These are phyloP conservation scores for Piaya cayana DNA, from an alignment of 2,113 vertebrate genomes.

Conservation along the genomic window DNA sequence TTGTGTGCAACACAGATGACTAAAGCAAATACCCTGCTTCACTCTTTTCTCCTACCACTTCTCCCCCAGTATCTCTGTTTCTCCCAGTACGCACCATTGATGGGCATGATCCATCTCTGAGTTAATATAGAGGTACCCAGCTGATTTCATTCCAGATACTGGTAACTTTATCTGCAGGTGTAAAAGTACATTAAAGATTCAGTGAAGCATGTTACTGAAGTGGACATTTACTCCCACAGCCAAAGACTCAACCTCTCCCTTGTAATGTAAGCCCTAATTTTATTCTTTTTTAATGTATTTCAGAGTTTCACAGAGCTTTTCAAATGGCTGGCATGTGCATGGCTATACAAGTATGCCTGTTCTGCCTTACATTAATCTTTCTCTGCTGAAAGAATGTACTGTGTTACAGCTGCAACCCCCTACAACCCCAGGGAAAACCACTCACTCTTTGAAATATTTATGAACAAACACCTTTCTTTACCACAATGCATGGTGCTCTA, in stretches of 20 bases:
- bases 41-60: not conserved
- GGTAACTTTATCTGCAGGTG: slow-evolving; percentile 80
- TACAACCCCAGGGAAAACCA: slow-evolving; percentile 33
- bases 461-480: slow-evolving; percentile 3
- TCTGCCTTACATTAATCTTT: not conserved
- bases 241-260: not conserved
- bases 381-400: not conserved
- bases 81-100: slow-evolving; percentile 53
- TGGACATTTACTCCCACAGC: not conserved
- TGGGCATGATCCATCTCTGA: slow-evolving; percentile 65
- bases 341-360: not conserved
- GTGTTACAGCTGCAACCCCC: not conserved
- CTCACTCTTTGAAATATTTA: not conserved
- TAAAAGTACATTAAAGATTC: not conserved
- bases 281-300: not conserved
- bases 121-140: slow-evolving; percentile 69
- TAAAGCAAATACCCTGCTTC: not conserved
- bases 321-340: not conserved
- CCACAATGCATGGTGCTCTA: not conserved
- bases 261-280: not conserved
- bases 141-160: slow-evolving; percentile 75
- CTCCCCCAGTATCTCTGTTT: accelerated
- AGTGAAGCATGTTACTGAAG: not conserved
- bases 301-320: not conserved
- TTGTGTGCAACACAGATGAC: not conserved